Percentiles rank a stretch among this genome's conserved stretches.
Conservation (phyloP, 2,888 invertebrate genomes). For the Autographa gamma region DNA sequence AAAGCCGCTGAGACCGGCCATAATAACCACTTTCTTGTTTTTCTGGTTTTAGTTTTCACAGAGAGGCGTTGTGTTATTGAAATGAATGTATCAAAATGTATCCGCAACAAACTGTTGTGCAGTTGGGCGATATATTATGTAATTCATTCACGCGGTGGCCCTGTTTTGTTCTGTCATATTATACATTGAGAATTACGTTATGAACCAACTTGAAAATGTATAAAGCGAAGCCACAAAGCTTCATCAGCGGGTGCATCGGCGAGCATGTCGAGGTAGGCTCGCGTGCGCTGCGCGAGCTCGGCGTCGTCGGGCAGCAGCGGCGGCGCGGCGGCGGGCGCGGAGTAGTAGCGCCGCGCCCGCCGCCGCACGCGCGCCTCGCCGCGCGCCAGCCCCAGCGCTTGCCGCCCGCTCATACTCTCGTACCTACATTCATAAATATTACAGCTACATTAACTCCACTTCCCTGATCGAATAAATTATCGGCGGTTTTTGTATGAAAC, state of each 20-base stretch:
- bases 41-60: no score
- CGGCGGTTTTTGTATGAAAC: no score
- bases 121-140: no score
- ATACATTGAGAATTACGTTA: neutral
- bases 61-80: no score
- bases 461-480: no score
- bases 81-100: no score
- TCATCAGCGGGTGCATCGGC: conserved; percentile 66
- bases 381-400: conserved; percentile 39
- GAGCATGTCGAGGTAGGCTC: conserved; percentile 68
- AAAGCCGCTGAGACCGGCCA: no score
- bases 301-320: conserved; percentile 16
- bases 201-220: conserved; percentile 71
- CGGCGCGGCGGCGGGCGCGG: conserved; percentile 26
- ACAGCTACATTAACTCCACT: no score
- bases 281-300: conserved; percentile 64
- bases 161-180: no score
- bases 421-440: conserved; percentile 24
- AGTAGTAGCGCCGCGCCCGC: conserved; percentile 47
- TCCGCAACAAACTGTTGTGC: no score
- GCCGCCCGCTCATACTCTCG: conserved; percentile 21
- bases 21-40: no score
- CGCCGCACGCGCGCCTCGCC: conserved; percentile 18
- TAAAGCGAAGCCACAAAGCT: conserved; percentile 72
- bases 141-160: no score